phyloP scores from a whole-genome alignment of 2,888 invertebrate genomes.

The Anticlea derivata region DNA sequence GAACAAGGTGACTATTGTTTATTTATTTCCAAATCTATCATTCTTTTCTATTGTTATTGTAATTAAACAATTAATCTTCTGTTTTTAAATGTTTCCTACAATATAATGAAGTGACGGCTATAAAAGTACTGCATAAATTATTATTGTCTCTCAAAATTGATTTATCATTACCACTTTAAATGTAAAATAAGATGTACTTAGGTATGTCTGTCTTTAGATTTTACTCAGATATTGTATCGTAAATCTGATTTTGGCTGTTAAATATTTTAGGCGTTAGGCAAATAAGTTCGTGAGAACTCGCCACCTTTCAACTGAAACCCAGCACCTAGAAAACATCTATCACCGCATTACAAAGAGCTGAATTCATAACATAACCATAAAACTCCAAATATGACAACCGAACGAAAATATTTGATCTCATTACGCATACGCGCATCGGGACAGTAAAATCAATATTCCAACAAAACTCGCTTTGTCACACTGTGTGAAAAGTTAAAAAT shows the following conservation, averaged over 20 bases:
- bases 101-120: slow-evolving; percentile 6
- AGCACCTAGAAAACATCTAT: slow-evolving; percentile 42
- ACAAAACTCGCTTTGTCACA: slow-evolving; percentile 52
- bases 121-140: neutral
- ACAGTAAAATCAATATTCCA: slow-evolving; percentile 57
- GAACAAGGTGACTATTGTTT: slow-evolving; percentile 63
- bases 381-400: slow-evolving; percentile 71
- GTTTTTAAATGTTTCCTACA: slow-evolving; percentile 40
- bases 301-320: neutral
- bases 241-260: too few species aligned
- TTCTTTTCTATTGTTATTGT: slow-evolving; percentile 59
- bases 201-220: too few species aligned
- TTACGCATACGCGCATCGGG: slow-evolving; percentile 69
- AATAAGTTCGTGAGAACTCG: slow-evolving; percentile 37
- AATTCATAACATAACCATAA: slow-evolving; percentile 60
- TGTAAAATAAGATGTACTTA: too few species aligned
- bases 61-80: slow-evolving; percentile 72
- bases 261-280: too few species aligned
- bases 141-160: too few species aligned
- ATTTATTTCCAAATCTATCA: slow-evolving; percentile 43
- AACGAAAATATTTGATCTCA: slow-evolving; percentile 81
- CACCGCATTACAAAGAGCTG: slow-evolving; percentile 51
- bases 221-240: too few species aligned
- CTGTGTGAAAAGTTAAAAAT: slow-evolving; percentile 67
- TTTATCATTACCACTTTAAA: too few species aligned